These are phyloP conservation scores for Charanyca ferruginea DNA, from an alignment of 2,888 invertebrate genomes.

Conservation along the genomic window DNA sequence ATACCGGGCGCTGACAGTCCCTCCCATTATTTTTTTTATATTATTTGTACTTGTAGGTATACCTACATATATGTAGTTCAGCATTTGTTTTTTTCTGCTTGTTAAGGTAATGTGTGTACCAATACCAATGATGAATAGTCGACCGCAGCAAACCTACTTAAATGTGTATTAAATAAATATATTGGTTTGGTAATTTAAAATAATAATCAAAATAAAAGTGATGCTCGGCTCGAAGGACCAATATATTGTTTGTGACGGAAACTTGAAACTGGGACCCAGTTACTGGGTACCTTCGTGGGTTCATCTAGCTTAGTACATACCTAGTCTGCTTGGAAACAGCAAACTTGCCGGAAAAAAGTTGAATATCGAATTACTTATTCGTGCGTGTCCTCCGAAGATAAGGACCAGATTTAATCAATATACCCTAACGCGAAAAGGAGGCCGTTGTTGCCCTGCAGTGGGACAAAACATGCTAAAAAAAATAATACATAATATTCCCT, in stretches of 20 bases:
- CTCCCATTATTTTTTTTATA: constrained; percentile 25
- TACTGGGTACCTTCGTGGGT: no score
- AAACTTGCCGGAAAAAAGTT: no score
- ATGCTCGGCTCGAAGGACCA: neutral
- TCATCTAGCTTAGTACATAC: neutral
- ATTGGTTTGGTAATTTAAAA: neutral
- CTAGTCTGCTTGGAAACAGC: neutral
- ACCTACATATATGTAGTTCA: constrained; percentile 12
- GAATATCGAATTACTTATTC: no score
- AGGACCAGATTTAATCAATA: no score
- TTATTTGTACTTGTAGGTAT: constrained; percentile 36
- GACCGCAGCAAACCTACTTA: neutral
- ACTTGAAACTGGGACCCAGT: constrained; percentile 16
- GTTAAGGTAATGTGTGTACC: constrained; percentile 6
- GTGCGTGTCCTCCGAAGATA: no score
- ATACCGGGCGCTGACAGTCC: constrained; percentile 46
- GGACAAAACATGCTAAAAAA: no score
- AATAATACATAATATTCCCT: no score
- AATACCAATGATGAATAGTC: neutral
- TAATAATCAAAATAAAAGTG: neutral
- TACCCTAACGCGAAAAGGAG: no score
- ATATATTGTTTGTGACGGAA: constrained; percentile 8
- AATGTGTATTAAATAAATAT: neutral
- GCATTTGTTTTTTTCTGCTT: neutral
- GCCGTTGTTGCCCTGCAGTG: no score